Evolutionary conservation across 2,113 vertebrate genomes (phyloP).

Genomic region (Chinchilla lanigera): DNA sequence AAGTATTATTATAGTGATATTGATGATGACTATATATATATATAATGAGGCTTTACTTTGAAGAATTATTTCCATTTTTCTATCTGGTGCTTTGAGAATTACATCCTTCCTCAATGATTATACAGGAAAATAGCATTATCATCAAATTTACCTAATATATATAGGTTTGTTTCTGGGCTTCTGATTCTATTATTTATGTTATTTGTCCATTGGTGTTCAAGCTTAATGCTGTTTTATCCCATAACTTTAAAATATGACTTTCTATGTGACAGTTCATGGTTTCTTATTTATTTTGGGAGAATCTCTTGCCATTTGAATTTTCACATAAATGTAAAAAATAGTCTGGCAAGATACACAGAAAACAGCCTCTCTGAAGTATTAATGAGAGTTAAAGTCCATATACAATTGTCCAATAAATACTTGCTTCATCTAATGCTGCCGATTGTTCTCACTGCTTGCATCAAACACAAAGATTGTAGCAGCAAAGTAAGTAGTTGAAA

Average conservation of each 20-base stretch:
- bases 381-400: not conserved
- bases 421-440: not conserved
- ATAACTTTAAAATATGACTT: not conserved
- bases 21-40: not conserved
- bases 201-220: not conserved
- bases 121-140: not conserved
- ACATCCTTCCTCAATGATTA: not conserved
- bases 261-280: not conserved
- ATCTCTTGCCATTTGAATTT: not conserved
- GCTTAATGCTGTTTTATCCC: not conserved
- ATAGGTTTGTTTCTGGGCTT: not conserved
- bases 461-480: not conserved
- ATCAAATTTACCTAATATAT: not conserved
- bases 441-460: not conserved
- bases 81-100: not conserved
- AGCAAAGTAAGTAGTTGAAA: conserved; percentile 10
- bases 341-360: not conserved
- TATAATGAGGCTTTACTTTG: not conserved
- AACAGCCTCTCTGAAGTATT: not conserved
- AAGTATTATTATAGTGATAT: not conserved
- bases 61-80: not conserved
- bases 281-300: not conserved
- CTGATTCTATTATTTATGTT: not conserved
- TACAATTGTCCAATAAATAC: not conserved
- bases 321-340: not conserved